A percentile compares a stretch with the other conserved stretches of the same genome.
Conservation (phyloP, 2,888 invertebrate species). For the Chelonus formosanus region DNA sequence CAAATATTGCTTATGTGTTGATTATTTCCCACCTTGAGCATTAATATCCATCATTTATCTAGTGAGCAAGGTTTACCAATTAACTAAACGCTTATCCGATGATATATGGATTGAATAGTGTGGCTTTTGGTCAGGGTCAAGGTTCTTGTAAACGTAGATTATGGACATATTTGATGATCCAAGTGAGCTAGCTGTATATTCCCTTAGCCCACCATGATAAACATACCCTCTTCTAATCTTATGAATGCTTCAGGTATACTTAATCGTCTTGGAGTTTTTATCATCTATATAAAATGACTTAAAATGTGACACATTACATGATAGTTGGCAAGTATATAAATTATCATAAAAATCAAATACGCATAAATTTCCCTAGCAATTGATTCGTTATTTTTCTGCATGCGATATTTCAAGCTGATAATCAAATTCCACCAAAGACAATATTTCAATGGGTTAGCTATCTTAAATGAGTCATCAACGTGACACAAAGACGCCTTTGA, state of each 20-base stretch:
- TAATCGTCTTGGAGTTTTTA: too few relatives aligned
- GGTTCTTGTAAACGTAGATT: constrained; percentile 39
- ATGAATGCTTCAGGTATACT: too few relatives aligned
- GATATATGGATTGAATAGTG: constrained; percentile 31
- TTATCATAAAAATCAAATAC: constrained; percentile 1
- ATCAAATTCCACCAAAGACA: constrained; percentile 26
- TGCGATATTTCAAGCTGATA: constrained; percentile 29
- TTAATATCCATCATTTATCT: constrained; percentile 5
- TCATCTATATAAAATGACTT: too few relatives aligned
- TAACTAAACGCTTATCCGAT: constrained; percentile 6
- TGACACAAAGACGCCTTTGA: constrained; percentile 37
- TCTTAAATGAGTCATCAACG: constrained; percentile 44
- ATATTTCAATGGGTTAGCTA: constrained; percentile 33
- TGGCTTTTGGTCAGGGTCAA: constrained; percentile 48
- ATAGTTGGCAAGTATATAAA: background rate
- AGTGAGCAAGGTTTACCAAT: too few relatives aligned
- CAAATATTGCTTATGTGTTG: background rate
- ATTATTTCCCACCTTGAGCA: constrained; percentile 1
- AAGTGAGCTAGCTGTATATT: too few relatives aligned
- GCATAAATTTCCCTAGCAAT: constrained; percentile 25
- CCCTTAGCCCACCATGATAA: too few relatives aligned
- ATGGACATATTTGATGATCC: too few relatives aligned
- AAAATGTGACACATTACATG: too few relatives aligned
- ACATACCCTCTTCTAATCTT: too few relatives aligned
- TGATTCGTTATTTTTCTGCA: constrained; percentile 27